Percentiles rank a stretch among this genome's conserved stretches.
phyloP scores from a whole-genome alignment of 2,113 vertebrate genomes.

The Sorex araneus region DNA sequence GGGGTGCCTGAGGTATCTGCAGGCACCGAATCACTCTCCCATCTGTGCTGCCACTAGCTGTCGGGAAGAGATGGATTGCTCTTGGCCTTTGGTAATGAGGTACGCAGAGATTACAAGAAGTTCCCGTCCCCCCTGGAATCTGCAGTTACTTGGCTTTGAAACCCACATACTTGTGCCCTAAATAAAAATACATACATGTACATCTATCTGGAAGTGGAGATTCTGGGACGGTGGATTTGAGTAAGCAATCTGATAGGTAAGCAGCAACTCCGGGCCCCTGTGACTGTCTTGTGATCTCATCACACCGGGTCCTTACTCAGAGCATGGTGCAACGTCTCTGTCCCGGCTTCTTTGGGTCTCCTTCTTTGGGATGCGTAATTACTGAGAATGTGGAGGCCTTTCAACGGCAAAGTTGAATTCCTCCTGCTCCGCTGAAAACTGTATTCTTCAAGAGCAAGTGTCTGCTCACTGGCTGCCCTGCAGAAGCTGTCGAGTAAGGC shows the following conservation, averaged over 20 bases:
- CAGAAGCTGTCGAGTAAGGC: neutral
- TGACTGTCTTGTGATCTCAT: neutral
- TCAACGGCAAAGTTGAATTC: no score
- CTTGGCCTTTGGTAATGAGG: slow-evolving; percentile 15
- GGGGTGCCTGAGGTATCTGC: neutral
- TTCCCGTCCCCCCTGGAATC: slow-evolving; percentile 30
- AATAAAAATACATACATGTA: neutral
- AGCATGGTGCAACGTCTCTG: neutral
- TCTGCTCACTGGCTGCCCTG: neutral
- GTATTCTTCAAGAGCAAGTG: neutral
- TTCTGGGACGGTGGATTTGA: neutral
- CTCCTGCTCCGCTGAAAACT: neutral
- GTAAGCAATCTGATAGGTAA: neutral
- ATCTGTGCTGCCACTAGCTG: neutral
- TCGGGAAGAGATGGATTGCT: neutral
- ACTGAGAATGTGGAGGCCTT: neutral
- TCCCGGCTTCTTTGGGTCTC: rapidly evolving
- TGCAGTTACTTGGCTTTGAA: slow-evolving; percentile 28
- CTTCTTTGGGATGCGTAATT: neutral
- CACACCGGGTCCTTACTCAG: neutral
- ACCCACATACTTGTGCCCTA: neutral
- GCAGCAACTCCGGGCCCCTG: neutral
- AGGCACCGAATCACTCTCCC: neutral
- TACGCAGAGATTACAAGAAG: neutral
- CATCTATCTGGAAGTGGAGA: neutral